These are phyloP conservation scores for Acanthurus tractus DNA, from an alignment of 2,797 vertebrate genomes.

Conservation along the genomic window DNA sequence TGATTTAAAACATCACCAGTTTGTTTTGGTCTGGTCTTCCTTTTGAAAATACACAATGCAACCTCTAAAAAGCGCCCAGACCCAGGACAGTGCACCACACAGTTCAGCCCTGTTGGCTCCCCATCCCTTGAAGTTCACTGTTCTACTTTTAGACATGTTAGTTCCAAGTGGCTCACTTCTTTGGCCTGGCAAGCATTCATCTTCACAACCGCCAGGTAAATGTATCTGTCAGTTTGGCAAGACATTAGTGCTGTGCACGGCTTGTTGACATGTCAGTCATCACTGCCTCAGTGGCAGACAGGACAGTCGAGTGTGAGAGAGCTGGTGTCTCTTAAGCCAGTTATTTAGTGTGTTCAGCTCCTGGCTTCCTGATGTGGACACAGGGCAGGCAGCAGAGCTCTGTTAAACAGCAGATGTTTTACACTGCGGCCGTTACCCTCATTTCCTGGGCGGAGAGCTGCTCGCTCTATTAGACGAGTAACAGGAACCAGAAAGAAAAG, in stretches of 20 bases:
- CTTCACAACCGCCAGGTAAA: conserved; percentile 68
- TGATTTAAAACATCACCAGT: conserved; percentile 47
- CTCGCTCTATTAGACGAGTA: conserved; percentile 81
- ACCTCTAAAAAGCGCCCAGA: conserved; percentile 60
- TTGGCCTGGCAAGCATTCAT: conserved; percentile 40
- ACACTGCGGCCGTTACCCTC: conserved; percentile 85
- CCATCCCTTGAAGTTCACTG: conserved; percentile 38
- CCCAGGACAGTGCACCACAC: conserved; percentile 30
- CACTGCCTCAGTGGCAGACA: conserved; percentile 35
- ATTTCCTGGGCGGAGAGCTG: conserved; percentile 90
- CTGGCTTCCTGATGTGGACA: conserved; percentile 71
- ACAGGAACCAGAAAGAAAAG: conserved; percentile 83
- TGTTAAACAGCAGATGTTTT: conserved; percentile 83
- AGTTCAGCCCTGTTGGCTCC: conserved; percentile 58
- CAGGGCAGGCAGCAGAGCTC: conserved; percentile 67
- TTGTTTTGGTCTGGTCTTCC: conserved; percentile 68
- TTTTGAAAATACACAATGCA: conserved; percentile 72
- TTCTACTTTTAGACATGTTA: conserved; percentile 62
- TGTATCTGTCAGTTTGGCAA: conserved; percentile 49
- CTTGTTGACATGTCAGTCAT: conserved; percentile 74
- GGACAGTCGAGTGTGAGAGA: conserved; percentile 16
- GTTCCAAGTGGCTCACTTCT: conserved; percentile 26
- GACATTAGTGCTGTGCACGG: conserved; percentile 55
- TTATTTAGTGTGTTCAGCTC: conserved; percentile 48
- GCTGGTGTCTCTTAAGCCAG: conserved; percentile 41